Conservation (phyloP, 2,113 vertebrate genomes). For the Caloenas nicobarica region DNA sequence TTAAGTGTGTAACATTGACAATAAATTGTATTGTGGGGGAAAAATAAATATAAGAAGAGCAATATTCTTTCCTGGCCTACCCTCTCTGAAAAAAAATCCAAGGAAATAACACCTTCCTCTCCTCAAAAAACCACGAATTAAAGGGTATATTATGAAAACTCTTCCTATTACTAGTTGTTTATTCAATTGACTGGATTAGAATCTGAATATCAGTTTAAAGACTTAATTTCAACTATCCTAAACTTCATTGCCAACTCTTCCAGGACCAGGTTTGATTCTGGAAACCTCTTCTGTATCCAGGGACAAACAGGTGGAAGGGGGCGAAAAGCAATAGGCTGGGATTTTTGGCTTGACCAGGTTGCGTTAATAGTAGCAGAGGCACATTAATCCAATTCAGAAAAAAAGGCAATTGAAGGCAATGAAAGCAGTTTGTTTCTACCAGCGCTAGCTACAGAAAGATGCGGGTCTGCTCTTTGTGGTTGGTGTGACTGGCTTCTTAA, state of each 20-base stretch:
- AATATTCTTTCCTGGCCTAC: background rate
- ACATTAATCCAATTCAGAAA: background rate
- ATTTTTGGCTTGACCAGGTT: background rate
- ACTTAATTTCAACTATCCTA: background rate
- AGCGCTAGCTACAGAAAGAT: background rate
- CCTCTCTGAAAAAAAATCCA: background rate
- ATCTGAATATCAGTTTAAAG: background rate
- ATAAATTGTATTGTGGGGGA: background rate
- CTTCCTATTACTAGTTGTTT: background rate
- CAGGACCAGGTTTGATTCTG: background rate
- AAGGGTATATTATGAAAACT: background rate
- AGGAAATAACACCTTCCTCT: background rate
- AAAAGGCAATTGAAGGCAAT: background rate
- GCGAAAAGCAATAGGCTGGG: background rate
- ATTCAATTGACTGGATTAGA: background rate
- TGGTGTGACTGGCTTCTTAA: background rate
- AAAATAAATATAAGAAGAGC: background rate
- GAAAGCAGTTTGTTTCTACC: background rate
- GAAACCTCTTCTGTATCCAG: background rate
- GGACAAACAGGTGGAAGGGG: background rate
- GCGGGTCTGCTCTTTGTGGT: background rate
- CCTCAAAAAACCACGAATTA: fast-evolving
- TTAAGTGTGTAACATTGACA: background rate
- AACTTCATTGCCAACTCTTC: background rate
- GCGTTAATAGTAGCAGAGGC: background rate